Evolutionary conservation across 1,140 invertebrate species (phyloP).

Genomic region (Tigriopus japonicus): DNA sequence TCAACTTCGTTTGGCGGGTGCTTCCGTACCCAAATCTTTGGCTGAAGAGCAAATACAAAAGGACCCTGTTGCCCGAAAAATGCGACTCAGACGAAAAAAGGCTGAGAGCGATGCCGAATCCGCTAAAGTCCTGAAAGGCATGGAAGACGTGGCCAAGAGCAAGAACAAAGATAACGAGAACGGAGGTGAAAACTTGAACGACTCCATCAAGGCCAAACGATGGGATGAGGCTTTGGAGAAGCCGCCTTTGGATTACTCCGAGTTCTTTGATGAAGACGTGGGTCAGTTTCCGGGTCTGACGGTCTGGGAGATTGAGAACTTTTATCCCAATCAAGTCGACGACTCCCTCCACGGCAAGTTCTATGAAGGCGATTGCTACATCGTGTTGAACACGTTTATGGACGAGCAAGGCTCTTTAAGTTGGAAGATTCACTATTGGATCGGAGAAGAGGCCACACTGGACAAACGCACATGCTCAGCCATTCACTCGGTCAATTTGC

Average conservation of each 20-base stretch:
- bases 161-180: constrained; percentile 28
- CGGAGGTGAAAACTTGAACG: constrained; percentile 13
- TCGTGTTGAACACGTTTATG: constrained; percentile 73
- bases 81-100: constrained; percentile 51
- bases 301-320: constrained; percentile 98
- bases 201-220: constrained; percentile 28
- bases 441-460: constrained; percentile 81
- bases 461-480: constrained; percentile 97
- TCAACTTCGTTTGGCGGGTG: constrained; percentile 77
- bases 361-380: constrained; percentile 98
- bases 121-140: constrained; percentile 85
- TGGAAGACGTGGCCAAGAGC: constrained; percentile 92
- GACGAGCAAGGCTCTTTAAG: constrained; percentile 64
- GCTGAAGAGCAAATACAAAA: constrained; percentile 2
- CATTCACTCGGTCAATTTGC: constrained; percentile 93
- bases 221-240: constrained; percentile 90
- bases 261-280: constrained; percentile 95
- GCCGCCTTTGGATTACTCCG: constrained; percentile 91
- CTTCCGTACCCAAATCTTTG: constrained; percentile 36
- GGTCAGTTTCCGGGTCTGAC: constrained; percentile 70
- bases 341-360: constrained; percentile 89
- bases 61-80: constrained; percentile 82
- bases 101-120: constrained; percentile 70
- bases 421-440: constrained; percentile 99
- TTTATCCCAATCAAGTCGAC: constrained; percentile 66